Evolutionary conservation across 2,113 vertebrate genomes (phyloP).

Genomic region (Columba janthina): DNA sequence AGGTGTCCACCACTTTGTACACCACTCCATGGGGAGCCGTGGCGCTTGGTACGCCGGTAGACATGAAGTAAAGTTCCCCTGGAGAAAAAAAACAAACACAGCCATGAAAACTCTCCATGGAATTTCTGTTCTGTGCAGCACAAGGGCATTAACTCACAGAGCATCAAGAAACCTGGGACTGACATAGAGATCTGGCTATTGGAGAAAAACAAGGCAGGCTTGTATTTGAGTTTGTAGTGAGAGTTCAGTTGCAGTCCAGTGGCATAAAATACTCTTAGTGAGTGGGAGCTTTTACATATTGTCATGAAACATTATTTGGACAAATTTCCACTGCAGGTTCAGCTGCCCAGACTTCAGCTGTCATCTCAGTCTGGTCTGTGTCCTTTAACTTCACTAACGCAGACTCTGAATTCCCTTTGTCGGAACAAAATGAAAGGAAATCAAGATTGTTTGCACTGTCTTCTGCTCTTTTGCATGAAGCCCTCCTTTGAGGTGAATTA

Average conservation of each 20-base stretch:
- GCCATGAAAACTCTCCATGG: background rate
- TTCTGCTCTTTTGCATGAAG: background rate
- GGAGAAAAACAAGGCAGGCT: background rate
- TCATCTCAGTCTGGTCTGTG: background rate
- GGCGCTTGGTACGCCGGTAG: slow-evolving; percentile 87
- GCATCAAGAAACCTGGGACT: background rate
- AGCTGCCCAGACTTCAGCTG: background rate
- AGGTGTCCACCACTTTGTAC: slow-evolving; percentile 94
- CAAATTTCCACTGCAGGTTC: background rate
- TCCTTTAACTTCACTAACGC: background rate
- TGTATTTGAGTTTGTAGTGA: background rate
- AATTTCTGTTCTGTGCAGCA: background rate
- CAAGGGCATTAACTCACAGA: background rate
- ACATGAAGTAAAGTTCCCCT: slow-evolving; percentile 97
- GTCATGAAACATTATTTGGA: background rate
- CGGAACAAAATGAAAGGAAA: background rate
- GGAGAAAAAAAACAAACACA: background rate
- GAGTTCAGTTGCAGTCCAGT: background rate
- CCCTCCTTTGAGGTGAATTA: background rate
- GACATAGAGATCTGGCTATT: background rate
- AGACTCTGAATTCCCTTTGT: background rate
- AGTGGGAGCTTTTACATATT: background rate
- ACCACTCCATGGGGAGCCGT: slow-evolving; percentile 84
- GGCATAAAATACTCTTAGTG: background rate
- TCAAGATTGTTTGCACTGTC: background rate